phyloP scores from a whole-genome alignment of 2,797 vertebrate species.

The Sorex maritimensis region DNA sequence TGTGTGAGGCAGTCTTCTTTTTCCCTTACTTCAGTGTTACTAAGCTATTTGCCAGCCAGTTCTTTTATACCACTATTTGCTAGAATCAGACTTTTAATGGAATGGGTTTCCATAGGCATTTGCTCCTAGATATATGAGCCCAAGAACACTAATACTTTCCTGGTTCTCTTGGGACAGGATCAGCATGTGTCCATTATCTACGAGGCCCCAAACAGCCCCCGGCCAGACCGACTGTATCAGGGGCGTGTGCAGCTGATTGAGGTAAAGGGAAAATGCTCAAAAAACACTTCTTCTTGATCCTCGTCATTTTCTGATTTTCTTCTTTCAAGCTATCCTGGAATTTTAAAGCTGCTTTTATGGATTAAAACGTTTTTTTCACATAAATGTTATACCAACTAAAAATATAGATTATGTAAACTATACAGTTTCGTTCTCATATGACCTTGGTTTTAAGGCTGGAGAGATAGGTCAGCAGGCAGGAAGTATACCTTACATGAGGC shows the following conservation, averaged over 20 bases:
- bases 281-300: not conserved
- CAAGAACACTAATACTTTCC: not conserved
- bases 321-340: not conserved
- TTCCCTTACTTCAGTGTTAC: not conserved
- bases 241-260: conserved; percentile 94
- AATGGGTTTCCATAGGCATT: not conserved
- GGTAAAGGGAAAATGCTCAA: conserved; percentile 89
- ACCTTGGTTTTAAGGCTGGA: not conserved
- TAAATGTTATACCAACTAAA: not conserved
- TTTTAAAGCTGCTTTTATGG: conserved; percentile 36
- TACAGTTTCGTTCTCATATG: not conserved
- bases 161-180: conserved; percentile 89
- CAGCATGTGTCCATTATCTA: conserved; percentile 92
- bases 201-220: conserved; percentile 90
- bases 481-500: too few species aligned
- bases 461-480: too few species aligned
- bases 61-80: not conserved
- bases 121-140: not conserved
- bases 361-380: conserved; percentile 32
- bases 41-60: not conserved
- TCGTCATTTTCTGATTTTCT: not conserved
- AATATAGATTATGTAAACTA: not conserved
- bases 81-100: not conserved
- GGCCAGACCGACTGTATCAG: conserved; percentile 94
- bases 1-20: not conserved